Conservation (phyloP, 2,797 vertebrate genomes). For the Myotis myotis region DNA sequence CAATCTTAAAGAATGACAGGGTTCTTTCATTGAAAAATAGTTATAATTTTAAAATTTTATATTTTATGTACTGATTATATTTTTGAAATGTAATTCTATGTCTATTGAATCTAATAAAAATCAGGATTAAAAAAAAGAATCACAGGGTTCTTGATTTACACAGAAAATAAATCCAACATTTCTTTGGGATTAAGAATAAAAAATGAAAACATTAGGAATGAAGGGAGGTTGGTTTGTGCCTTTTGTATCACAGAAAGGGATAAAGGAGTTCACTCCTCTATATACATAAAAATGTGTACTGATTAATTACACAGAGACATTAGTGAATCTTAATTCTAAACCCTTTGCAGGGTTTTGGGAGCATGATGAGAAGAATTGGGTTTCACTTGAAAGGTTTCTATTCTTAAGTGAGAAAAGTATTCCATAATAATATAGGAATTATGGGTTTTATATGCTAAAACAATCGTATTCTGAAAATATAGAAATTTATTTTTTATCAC, state of each 20-base stretch:
- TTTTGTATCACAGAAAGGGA: slow-evolving; percentile 44
- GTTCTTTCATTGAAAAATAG: background rate
- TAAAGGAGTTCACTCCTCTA: background rate
- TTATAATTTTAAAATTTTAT: background rate
- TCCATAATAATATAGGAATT: background rate
- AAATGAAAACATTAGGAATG: slow-evolving; percentile 34
- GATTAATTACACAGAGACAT: slow-evolving; percentile 6
- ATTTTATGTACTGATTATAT: background rate
- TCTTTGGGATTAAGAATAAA: slow-evolving; percentile 60
- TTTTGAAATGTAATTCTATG: background rate
- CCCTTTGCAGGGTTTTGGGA: background rate
- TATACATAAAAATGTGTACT: background rate
- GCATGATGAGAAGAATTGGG: background rate
- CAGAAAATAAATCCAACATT: background rate
- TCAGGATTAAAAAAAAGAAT: background rate
- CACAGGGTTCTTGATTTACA: slow-evolving; percentile 5
- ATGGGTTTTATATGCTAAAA: background rate
- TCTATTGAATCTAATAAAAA: background rate
- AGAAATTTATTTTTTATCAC: background rate
- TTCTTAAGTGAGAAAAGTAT: background rate
- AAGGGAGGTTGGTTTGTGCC: slow-evolving; percentile 1
- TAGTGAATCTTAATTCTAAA: slow-evolving; percentile 44
- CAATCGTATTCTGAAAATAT: background rate
- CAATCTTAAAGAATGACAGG: background rate
- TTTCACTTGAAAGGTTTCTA: slow-evolving; percentile 30